Conservation (phyloP, 1,140 invertebrate genomes). For the Eurosta solidaginis region DNA sequence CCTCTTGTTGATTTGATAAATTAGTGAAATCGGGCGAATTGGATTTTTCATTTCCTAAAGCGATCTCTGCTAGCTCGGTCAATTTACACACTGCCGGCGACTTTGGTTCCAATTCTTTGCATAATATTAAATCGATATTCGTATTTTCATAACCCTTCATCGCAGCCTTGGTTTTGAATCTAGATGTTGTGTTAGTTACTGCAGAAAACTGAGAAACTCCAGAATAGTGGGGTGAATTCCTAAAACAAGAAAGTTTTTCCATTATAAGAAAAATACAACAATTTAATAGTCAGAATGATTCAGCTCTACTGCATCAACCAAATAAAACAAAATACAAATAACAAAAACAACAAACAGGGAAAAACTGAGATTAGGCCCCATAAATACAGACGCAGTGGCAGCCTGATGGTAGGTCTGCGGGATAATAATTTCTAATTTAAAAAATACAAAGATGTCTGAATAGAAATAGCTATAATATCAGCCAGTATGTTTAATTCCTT, state of each 20-base stretch:
- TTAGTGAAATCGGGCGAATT: constrained; percentile 39
- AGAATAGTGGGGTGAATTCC: constrained; percentile 43
- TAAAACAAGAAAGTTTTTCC: constrained; percentile 29
- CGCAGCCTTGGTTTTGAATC: constrained; percentile 67
- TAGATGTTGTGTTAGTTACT: constrained; percentile 51
- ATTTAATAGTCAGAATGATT: too few relatives aligned
- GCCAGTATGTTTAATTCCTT: too few relatives aligned
- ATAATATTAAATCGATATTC: constrained; percentile 65
- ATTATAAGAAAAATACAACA: background rate
- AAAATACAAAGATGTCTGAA: too few relatives aligned
- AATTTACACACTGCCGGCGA: constrained; percentile 50
- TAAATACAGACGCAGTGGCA: too few relatives aligned
- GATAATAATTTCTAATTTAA: too few relatives aligned
- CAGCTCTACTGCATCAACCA: too few relatives aligned
- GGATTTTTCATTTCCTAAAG: constrained; percentile 53
- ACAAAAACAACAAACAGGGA: too few relatives aligned
- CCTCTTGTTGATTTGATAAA: background rate
- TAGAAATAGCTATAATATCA: too few relatives aligned
- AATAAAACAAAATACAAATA: too few relatives aligned
- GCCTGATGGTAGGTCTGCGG: too few relatives aligned
- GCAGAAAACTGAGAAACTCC: constrained; percentile 54
- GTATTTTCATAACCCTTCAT: constrained; percentile 71
- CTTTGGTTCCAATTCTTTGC: constrained; percentile 55
- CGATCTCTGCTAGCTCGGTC: constrained; percentile 56
- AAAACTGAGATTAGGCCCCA: too few relatives aligned